A percentile compares a stretch with the other conserved stretches of the same genome.
Evolutionary conservation across 2,797 vertebrate species (phyloP).

Genomic region (Centropyge bicolor): DNA sequence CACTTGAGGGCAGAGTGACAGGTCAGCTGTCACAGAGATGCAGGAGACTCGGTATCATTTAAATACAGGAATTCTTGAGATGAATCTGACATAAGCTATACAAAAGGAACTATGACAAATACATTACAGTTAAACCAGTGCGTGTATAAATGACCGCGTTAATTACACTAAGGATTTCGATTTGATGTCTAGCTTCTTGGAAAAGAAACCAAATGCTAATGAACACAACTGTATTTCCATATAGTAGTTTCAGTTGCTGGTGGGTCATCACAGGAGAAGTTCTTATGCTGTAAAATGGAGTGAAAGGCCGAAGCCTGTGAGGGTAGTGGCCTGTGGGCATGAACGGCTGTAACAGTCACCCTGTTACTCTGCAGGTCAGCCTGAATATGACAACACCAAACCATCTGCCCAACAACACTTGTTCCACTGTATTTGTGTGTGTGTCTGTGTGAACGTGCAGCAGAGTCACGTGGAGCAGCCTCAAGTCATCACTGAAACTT

Average conservation of each 20-base stretch:
- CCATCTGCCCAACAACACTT: constrained; percentile 57
- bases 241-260: neutral
- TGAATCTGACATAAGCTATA: neutral
- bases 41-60: neutral
- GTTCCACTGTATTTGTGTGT: neutral
- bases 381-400: constrained; percentile 53
- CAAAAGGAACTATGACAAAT: neutral
- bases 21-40: neutral
- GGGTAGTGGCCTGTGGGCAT: constrained; percentile 30
- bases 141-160: neutral
- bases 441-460: constrained; percentile 34
- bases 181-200: neutral
- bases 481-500: constrained; percentile 8
- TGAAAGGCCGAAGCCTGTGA: constrained; percentile 38
- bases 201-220: neutral
- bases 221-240: neutral
- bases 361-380: constrained; percentile 61
- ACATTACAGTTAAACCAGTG: neutral
- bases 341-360: constrained; percentile 42
- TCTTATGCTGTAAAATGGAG: constrained; percentile 23
- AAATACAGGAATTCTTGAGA: neutral
- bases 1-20: too few relatives aligned
- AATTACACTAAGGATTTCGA: too few relatives aligned
- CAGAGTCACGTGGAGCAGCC: constrained; percentile 39
- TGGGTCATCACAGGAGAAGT: neutral